phyloP scores from a whole-genome alignment of 1,140 invertebrate species.

The Dinoponera quadriceps region DNA sequence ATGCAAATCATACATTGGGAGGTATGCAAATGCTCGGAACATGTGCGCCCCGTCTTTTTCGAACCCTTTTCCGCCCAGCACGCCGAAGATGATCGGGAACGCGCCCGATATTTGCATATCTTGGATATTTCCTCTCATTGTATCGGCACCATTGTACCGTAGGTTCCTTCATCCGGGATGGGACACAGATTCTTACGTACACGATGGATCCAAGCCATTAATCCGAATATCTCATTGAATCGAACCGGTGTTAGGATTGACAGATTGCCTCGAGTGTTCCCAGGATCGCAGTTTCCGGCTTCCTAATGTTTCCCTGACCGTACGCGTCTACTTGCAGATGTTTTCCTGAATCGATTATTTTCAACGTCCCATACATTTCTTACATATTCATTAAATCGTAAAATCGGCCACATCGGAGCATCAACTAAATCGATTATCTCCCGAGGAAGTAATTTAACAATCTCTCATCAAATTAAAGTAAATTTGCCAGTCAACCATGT shows the following conservation, averaged over 20 bases:
- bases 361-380: background rate
- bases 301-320: slow-evolving; percentile 62
- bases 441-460: background rate
- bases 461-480: background rate
- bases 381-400: background rate
- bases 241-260: slow-evolving; percentile 80
- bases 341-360: slow-evolving; percentile 25
- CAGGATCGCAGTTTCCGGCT: slow-evolving; percentile 79
- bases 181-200: slow-evolving; percentile 68
- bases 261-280: slow-evolving; percentile 84
- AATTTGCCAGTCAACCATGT: background rate
- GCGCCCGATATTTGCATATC: slow-evolving; percentile 83
- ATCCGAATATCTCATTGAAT: slow-evolving; percentile 84
- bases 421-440: background rate
- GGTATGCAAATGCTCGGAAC: slow-evolving; percentile 84
- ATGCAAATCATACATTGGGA: slow-evolving; percentile 81
- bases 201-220: slow-evolving; percentile 83
- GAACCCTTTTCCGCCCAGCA: slow-evolving; percentile 82
- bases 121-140: slow-evolving; percentile 86
- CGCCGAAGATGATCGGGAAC: slow-evolving; percentile 84
- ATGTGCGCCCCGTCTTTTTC: slow-evolving; percentile 82
- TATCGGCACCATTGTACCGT: slow-evolving; percentile 81
- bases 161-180: slow-evolving; percentile 78
- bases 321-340: slow-evolving; percentile 34
- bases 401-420: background rate